phyloP scores from a whole-genome alignment of 2,113 vertebrate species.

The Fulica atra region DNA sequence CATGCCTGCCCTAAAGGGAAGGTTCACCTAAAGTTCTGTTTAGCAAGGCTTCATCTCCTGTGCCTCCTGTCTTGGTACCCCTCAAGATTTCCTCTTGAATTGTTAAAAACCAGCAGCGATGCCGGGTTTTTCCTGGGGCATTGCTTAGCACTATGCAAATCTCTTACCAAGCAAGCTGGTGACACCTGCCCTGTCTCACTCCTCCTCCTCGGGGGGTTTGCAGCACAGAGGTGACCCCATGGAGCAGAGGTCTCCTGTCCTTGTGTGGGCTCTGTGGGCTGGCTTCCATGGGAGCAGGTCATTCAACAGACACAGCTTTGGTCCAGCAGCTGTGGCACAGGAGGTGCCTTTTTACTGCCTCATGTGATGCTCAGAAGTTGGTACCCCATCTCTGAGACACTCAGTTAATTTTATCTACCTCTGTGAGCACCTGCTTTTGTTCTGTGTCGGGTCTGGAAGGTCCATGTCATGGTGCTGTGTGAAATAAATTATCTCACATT shows the following conservation, averaged over 20 bases:
- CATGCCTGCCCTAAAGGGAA: neutral
- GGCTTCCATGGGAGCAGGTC: neutral
- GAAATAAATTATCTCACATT: neutral
- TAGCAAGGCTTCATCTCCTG: neutral
- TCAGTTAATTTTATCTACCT: neutral
- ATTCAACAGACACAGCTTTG: accelerated
- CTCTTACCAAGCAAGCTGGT: neutral
- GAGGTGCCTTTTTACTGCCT: neutral
- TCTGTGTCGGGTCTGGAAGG: neutral
- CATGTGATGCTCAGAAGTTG: neutral
- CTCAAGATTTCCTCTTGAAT: neutral
- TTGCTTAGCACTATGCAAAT: neutral
- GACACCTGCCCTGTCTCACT: neutral
- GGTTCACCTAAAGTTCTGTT: neutral
- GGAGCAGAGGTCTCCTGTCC: neutral
- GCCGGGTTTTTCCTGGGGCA: neutral
- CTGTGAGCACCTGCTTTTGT: neutral
- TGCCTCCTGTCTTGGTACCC: neutral
- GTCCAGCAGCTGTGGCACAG: neutral
- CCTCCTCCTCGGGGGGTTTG: neutral
- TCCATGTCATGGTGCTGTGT: neutral
- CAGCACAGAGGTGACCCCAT: neutral
- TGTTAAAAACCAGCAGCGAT: neutral
- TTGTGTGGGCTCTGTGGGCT: neutral
- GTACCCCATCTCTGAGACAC: neutral